Evolutionary conservation across 2,888 invertebrate species (phyloP), one percentile per base, ranked within the genome.

Genomic region (Apotomis capreana): DNA sequence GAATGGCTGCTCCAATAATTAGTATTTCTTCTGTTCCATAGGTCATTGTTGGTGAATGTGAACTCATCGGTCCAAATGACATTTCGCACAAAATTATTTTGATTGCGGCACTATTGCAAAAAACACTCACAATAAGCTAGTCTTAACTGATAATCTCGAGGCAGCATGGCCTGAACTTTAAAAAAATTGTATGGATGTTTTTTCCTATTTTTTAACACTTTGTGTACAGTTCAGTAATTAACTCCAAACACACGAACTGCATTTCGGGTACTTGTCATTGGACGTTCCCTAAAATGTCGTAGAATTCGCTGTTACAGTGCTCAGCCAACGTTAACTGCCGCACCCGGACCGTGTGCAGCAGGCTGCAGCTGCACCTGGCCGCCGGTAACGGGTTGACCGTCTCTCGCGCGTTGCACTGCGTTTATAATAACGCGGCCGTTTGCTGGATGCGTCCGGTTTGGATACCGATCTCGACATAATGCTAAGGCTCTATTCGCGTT

Each of bases 51-150:
- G 12, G 55, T 64, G 44, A 64, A 64, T 0, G 64, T 64, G 5
- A 44, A 55, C 13, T 64, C 64, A 6, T 64, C 64, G 8, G 64
- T 64, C 64, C 64, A 55, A 13, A 64, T 64, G 15, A 44, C 44
- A 64, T 64, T 64, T 55, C 9, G 64, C 6, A 3, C 64, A 37
- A 64, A 55, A 9, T 54, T 54, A 55, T 64, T 40, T 54, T 36
- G 62, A 26, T 10, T 54, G 12, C 10, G 44, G 51, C 15, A 44
- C 55, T 64, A 44, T 10, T 3, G 5, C 12, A 64, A 44, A 64
- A 64, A 64, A 40, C 55, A 64, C 51, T 63, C 54, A 54, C 63
- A 54, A 63, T 54, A 63, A 36, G 51, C 62, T 6, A 51, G 5
- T 26, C 51, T 15, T 26, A 62, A 36, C 8, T 13, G n/a, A 37